Conservation (phyloP, 2,113 vertebrate genomes). For the Carettochelys insculpta region DNA sequence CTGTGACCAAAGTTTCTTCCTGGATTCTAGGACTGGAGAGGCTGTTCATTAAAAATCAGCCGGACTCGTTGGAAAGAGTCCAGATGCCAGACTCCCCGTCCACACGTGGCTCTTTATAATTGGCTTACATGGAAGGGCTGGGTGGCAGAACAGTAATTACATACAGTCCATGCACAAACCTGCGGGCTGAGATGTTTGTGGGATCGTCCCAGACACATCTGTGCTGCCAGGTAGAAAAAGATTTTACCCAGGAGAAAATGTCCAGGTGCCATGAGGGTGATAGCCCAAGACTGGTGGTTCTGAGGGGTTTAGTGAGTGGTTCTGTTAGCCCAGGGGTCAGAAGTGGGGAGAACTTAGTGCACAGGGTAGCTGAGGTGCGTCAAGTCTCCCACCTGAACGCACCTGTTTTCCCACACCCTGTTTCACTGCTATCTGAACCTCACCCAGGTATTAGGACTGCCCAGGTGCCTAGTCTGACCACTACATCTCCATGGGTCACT, state of each 20-base stretch:
- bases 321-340: not conserved
- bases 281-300: not conserved
- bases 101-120: not conserved
- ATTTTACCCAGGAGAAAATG: not conserved
- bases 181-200: not conserved
- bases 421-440: not conserved
- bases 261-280: not conserved
- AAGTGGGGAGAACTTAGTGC: not conserved
- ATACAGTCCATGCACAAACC: accelerated
- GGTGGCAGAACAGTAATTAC: not conserved
- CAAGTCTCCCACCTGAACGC: not conserved
- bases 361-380: not conserved
- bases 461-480: too few relatives aligned
- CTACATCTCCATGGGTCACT: not conserved
- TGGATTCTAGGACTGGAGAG: not conserved
- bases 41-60: not conserved
- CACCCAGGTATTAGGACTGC: not conserved
- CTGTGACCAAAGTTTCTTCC: accelerated
- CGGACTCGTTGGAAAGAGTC: not conserved
- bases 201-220: not conserved
- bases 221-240: not conserved
- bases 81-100: too few relatives aligned
- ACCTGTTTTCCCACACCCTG: too few relatives aligned
- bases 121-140: not conserved
- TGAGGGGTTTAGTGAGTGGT: not conserved